Evolutionary conservation across 2,888 invertebrate species (phyloP).

Genomic region (Nemapogon koenigi): DNA sequence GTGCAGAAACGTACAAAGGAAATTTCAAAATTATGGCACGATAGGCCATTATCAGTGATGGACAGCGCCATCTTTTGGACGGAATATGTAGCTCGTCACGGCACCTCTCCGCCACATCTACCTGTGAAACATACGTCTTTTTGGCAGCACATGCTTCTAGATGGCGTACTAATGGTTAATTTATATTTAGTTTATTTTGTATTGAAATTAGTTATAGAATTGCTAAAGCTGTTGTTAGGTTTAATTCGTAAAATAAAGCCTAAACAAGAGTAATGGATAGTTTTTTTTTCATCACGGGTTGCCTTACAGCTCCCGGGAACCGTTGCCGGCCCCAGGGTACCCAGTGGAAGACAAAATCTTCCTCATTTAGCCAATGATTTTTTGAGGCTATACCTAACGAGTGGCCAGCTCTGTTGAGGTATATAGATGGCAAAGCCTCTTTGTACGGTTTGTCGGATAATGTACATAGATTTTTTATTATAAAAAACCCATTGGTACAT

Average conservation of each 20-base stretch:
- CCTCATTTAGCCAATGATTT: too few relatives aligned
- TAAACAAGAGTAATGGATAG: conserved; percentile 21
- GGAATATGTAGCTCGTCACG: conserved; percentile 65
- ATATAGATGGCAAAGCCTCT: too few relatives aligned
- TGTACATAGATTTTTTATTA: too few relatives aligned
- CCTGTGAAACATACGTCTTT: conserved; percentile 27
- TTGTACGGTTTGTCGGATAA: too few relatives aligned
- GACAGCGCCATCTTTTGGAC: conserved; percentile 70
- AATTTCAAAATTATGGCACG: conserved; percentile 56
- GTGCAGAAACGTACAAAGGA: conserved; percentile 46
- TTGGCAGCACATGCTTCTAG: conserved; percentile 32
- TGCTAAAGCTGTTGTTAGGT: conserved; percentile 16
- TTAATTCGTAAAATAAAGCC: conserved; percentile 19
- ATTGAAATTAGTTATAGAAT: conserved; percentile 20
- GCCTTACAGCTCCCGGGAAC: too few relatives aligned
- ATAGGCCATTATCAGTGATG: conserved; percentile 59
- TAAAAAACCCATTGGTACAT: too few relatives aligned
- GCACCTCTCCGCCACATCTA: conserved; percentile 29
- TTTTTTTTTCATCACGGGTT: neutral
- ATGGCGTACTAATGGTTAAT: conserved; percentile 27
- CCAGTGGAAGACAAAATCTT: too few relatives aligned
- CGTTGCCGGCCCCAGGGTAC: too few relatives aligned
- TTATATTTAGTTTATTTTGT: conserved; percentile 20
- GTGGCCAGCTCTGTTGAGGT: too few relatives aligned
- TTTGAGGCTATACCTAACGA: too few relatives aligned